Evolutionary conservation across 2,888 invertebrate genomes (phyloP), one percentile per base, ranked within the genome.

Genomic region (Agonopterix alstromeriana): DNA sequence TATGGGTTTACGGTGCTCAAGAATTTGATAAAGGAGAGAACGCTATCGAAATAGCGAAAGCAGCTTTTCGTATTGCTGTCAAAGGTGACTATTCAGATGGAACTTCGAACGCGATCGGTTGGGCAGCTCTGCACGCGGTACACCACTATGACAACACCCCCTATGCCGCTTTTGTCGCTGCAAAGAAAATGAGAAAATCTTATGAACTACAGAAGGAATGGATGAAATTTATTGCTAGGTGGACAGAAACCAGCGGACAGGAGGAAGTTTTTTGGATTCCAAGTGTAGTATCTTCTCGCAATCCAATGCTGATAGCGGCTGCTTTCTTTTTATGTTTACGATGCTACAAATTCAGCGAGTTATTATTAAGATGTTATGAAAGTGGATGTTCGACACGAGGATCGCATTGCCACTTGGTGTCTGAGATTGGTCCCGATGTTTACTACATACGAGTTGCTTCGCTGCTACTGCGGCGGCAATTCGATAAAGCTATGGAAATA

Each of bases 301-400:
- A 84, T 54, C 86, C 88, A 10, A 56, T 88, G 8, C 48, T 87
- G 40, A 67, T 84, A 35, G 71, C 86, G n/a, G 76, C 87, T 44
- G 81, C 87, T 3, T 85, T 88, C 54, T 87, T 88, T 56, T 67
- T 88, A 35, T 86, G 86, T 53, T 67, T 88, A 36, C 68, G 83
- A 43, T 84, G 85, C 52, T 87, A 67, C 54, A 70, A 66, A 48
- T 79, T 88, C 52, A 60, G 70, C 36, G 82, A 82, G 47, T 63
- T 53, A 42, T 56, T 87, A 42, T 55, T 86, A 40, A 56, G 65
- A 35, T 88, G 87, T 55, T 67, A 67, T 10, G 77, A 82, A 50
- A 53, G 59, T 1, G 73, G 73, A 1, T 87, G 88, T 50, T 64
- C 61, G 1, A 65, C 55, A 8, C 68, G 65, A 12, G 87, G 88